Base-by-base conservation (phyloP, 1,140 invertebrate genomes). In the Zaprionus vittiger region DNA sequence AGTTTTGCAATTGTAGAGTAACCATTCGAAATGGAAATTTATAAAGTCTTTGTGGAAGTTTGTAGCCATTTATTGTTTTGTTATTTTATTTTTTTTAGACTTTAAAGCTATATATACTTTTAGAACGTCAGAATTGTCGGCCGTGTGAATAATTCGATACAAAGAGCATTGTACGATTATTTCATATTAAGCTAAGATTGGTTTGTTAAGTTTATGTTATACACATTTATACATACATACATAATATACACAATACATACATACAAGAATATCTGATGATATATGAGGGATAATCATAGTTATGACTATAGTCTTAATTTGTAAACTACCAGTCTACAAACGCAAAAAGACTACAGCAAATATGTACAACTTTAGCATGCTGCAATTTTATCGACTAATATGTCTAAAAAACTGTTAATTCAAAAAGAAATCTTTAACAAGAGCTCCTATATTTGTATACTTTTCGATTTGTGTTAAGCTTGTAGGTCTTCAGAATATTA, bases 181-280 rank as follows among this genome's bases (percentile, higher is more conserved):
- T 44, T 59, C 73, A 75, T 75, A 38, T 64, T 70, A 70, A 71
- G 41, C 73, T 70, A 71, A 64, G 34, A 52, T 41, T 56, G 54
- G 70, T 71, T 63, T 31, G 38, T 76, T 72, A 72, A 76, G 67
- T 76, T 76, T 54, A 62, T 60, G 70, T 41, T 76, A 63, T 72
- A n/a, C 20, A 55, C 17, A 55, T 12, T 20, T 12, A 47, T 55
- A 73, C 24, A 64, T n/a, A 63, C 12, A 56, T 24, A 11, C 37
- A 38, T 20, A 38, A 38, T 20, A 38, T 59, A n/a, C 34, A 26
- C 55, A 72, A 69, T 26, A 56, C 5, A 41, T 22, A 38, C 41
- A 67, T 52, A 34, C 31, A 34, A 7, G 31, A 47, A 62, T 26
- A 62, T 37, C 9, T 22, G 4, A 24, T 52, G 15, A 5, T 9